Evolutionary conservation across 1,140 invertebrate genomes (phyloP).

Genomic region (Probaryconus sp.): DNA sequence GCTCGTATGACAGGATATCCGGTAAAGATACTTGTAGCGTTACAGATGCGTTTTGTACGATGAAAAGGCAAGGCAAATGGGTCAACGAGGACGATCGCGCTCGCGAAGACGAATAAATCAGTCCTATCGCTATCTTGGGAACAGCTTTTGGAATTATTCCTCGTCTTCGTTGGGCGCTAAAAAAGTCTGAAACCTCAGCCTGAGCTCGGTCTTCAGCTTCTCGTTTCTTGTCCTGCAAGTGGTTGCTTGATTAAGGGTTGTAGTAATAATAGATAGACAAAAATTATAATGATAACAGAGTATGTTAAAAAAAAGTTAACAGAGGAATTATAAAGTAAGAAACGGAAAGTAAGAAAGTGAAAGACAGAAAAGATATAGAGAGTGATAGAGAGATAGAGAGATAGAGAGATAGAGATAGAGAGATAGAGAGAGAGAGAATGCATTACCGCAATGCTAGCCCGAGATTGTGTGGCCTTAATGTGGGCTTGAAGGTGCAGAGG

Average conservation of each 20-base stretch:
- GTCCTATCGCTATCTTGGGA: background rate
- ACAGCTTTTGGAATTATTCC: too few relatives aligned
- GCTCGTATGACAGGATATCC: constrained; percentile 21
- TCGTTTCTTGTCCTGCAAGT: too few relatives aligned
- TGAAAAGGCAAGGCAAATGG: constrained; percentile 39
- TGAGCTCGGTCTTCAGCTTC: too few relatives aligned
- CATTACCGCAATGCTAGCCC: constrained; percentile 94
- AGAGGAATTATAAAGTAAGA: constrained; percentile 35
- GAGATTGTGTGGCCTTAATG: constrained; percentile 97
- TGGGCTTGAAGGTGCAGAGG: constrained; percentile 98
- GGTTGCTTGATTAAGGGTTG: too few relatives aligned
- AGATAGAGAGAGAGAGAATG: constrained; percentile 80
- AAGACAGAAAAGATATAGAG: constrained; percentile 59
- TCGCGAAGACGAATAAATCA: constrained; percentile 17
- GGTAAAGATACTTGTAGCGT: constrained; percentile 17
- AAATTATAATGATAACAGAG: too few relatives aligned
- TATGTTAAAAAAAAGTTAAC: constrained; percentile 50
- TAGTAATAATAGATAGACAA: too few relatives aligned
- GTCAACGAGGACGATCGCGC: constrained; percentile 47
- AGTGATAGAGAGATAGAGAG: constrained; percentile 59
- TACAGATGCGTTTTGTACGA: constrained; percentile 53
- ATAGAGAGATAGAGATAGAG: constrained; percentile 69
- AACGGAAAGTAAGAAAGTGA: constrained; percentile 16
- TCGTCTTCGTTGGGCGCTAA: too few relatives aligned
- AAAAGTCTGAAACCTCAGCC: too few relatives aligned